Base-by-base conservation (phyloP, 2,888 invertebrate genomes). In the Anarsia innoxiella region DNA sequence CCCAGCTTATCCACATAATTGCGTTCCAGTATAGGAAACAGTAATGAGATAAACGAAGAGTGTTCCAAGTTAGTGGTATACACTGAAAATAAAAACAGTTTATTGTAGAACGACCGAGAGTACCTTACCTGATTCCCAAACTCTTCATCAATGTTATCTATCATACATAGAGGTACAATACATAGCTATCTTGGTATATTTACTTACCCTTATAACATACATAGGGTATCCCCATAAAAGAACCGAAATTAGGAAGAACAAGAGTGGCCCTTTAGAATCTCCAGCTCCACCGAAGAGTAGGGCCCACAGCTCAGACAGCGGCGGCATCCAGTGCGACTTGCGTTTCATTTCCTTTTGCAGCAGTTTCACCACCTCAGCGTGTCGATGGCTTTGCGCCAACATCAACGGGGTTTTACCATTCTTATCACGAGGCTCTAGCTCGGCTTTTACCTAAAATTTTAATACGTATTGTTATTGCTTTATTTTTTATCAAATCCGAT, bases 1-100 rank as follows among this genome's bases (percentile, higher is more conserved):
- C 88, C 92, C 96, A 94, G 56, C 94, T 94, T 6, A 96, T 82
- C 96, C 96, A 96, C 96, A 97, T 96, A 6, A 95, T 89, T 3
- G 90, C 86, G 70, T 96, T 96, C 92, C 94, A 93, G 59, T 94
- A 93, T 45, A 96, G 90, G 69, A 96, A 97, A 59, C 94, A 91
- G 57, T 96, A 94, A 68, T 96, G 96, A 0, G 93, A 94, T 0
- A 93, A 90, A 1, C 94, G 88, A 26, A 96, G 76, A 4, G 93
- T 90, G 63, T 95, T 93, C 96, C 96, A 96, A 0, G 96, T 96
- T 27, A 94, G 87, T 1, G 96, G 96, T 46, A 96, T 90, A 54
- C 95, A 95, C 89, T 94, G 70, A 16, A 80, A 41, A 30, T 14
- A 2, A 19, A n/a, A n/a, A n/a, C n/a, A n/a, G n/a, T n/a, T n/a